phyloP scores from a whole-genome alignment of 1,140 invertebrate genomes.

The Megalopta genalis region DNA sequence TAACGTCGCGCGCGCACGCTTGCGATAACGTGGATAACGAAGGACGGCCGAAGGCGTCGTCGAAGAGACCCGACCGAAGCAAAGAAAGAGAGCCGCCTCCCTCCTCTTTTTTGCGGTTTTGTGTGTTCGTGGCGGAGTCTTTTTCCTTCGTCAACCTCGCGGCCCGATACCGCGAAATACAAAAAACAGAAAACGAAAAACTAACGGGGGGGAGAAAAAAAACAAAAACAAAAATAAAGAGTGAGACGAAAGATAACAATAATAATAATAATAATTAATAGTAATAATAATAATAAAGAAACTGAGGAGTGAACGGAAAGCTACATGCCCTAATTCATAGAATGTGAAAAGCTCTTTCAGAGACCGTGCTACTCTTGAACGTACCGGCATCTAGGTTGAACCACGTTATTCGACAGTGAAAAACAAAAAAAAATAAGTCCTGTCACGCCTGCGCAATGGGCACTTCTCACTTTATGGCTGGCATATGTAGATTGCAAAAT shows the following conservation, averaged over 20 bases:
- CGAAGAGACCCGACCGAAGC: background rate
- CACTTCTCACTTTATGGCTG: constrained; percentile 51
- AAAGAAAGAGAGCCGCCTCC: background rate
- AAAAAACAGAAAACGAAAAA: constrained; percentile 21
- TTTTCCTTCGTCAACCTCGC: constrained; percentile 50
- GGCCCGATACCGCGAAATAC: constrained; percentile 51
- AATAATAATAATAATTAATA: no score
- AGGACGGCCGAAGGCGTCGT: background rate
- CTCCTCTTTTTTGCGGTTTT: no score
- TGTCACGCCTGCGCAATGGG: constrained; percentile 74
- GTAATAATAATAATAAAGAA: no score
- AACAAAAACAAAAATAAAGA: constrained; percentile 20
- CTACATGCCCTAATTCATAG: constrained; percentile 67
- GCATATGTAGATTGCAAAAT: background rate
- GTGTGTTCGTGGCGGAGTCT: constrained; percentile 17
- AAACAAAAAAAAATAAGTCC: constrained; percentile 62
- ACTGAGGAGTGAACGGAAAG: constrained; percentile 54
- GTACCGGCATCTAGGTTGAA: constrained; percentile 72
- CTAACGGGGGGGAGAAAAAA: no score
- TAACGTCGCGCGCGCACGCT: background rate
- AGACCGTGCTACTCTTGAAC: constrained; percentile 79
- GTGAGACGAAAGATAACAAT: constrained; percentile 34
- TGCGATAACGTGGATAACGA: constrained; percentile 6
- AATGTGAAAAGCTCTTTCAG: constrained; percentile 67
- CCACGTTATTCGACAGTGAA: constrained; percentile 76